phyloP scores from a whole-genome alignment of 1,140 invertebrate species.

The Paramacrobiotus metropolitanus region DNA sequence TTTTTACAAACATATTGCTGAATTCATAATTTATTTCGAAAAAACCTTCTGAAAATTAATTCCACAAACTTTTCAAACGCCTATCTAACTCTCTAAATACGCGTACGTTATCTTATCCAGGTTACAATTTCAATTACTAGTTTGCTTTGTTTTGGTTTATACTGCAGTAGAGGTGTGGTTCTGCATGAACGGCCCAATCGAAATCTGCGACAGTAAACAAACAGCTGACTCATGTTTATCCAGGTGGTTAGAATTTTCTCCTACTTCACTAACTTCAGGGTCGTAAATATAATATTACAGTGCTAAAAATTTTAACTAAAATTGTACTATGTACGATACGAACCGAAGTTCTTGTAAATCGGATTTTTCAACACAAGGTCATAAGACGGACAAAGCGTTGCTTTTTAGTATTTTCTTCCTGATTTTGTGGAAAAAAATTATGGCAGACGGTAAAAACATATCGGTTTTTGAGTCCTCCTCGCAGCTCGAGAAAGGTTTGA shows the following conservation, averaged over 20 bases:
- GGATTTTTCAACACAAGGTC: background rate
- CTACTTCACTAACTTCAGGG: background rate
- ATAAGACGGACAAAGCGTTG: background rate
- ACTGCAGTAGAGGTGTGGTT: background rate
- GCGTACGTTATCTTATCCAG: background rate
- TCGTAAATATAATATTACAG: background rate
- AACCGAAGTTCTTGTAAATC: no score
- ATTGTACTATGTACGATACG: no score
- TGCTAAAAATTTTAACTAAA: background rate
- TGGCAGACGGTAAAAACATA: conserved; percentile 15
- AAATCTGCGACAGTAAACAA: background rate
- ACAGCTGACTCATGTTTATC: no score
- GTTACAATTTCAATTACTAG: no score
- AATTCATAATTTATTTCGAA: background rate
- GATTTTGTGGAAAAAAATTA: conserved; percentile 11
- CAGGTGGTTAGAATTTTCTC: no score
- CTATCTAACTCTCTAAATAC: background rate
- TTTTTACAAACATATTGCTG: background rate
- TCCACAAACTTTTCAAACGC: background rate
- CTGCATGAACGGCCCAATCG: background rate
- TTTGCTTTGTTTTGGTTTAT: no score
- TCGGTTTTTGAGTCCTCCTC: conserved; percentile 13
- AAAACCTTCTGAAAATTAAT: no score
- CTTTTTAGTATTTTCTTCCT: conserved; percentile 7
- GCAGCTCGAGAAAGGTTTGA: conserved; percentile 27